Conservation (phyloP, 2,888 invertebrate genomes). For the Erpobdella octoculata region DNA sequence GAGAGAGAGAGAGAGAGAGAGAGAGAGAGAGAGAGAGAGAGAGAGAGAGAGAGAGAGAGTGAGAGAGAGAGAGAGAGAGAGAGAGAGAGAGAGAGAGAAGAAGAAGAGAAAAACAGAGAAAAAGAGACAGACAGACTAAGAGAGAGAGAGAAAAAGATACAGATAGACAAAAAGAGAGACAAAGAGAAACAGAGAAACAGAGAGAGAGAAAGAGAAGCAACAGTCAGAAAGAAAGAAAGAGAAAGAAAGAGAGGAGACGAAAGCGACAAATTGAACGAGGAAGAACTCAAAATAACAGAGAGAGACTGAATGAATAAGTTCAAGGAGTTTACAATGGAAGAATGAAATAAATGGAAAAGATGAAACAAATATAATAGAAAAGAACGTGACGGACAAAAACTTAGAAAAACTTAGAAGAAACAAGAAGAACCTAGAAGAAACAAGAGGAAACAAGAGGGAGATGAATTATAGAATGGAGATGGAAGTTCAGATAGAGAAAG, state of each 20-base stretch:
- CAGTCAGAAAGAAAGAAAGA: not conserved
- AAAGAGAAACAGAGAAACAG: not conserved
- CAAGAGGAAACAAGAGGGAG: too few species aligned
- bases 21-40: slow-evolving; percentile 25
- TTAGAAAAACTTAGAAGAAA: too few species aligned
- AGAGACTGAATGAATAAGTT: too few species aligned
- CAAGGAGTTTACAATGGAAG: too few species aligned
- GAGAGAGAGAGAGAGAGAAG: slow-evolving; percentile 18
- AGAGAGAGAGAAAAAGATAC: too few species aligned
- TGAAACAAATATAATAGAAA: not conserved
- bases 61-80: slow-evolving; percentile 25
- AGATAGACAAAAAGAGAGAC: too few species aligned
- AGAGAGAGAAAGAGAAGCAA: not conserved
- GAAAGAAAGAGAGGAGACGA: not conserved
- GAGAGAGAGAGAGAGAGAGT: slow-evolving; percentile 23
- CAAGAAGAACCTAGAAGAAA: too few species aligned
- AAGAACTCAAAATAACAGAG: not conserved
- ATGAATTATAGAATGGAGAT: not conserved
- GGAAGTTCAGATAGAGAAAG: not conserved
- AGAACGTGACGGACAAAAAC: not conserved
- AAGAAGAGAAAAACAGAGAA: too few species aligned
- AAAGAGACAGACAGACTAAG: too few species aligned
- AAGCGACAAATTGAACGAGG: not conserved
- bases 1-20: slow-evolving; percentile 24
- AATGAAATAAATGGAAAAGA: not conserved